Evolutionary conservation across 2,113 vertebrate species (phyloP).

Genomic region (Phrynosoma blainvillii): DNA sequence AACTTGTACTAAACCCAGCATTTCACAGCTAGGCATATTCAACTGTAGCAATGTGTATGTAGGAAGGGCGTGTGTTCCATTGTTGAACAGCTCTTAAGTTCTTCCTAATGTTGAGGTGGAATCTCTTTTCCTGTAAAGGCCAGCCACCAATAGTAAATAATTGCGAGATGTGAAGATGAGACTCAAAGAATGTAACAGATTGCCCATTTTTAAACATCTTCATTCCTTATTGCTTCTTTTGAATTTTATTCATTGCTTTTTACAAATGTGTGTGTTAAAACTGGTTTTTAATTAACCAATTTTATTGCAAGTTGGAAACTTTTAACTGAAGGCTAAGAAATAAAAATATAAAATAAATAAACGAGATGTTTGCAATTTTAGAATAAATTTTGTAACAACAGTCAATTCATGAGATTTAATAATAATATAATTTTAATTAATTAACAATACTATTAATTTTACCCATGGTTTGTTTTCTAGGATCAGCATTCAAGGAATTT

Average conservation of each 20-base stretch:
- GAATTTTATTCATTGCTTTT: neutral
- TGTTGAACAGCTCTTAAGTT: no score
- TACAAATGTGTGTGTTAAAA: neutral
- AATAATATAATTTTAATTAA: no score
- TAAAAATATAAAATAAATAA: neutral
- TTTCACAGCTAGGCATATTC: neutral
- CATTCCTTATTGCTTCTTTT: neutral
- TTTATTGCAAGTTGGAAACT: neutral
- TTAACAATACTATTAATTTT: no score
- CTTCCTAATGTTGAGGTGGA: no score
- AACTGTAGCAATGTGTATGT: neutral
- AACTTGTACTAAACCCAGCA: neutral
- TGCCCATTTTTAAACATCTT: neutral
- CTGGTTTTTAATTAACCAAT: neutral
- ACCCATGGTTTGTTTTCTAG: neutral
- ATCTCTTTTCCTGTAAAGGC: neutral
- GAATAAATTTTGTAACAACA: neutral
- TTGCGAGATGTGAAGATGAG: neutral
- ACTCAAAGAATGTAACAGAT: neutral
- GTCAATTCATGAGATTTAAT: neutral
- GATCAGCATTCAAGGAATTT: neutral
- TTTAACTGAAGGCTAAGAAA: neutral
- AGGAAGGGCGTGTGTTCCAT: neutral
- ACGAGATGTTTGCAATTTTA: neutral
- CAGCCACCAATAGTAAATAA: neutral